A percentile compares a stretch with the other conserved stretches of the same genome.
phyloP scores from a whole-genome alignment of 2,113 vertebrate species.

The Bettongia penicillata region DNA sequence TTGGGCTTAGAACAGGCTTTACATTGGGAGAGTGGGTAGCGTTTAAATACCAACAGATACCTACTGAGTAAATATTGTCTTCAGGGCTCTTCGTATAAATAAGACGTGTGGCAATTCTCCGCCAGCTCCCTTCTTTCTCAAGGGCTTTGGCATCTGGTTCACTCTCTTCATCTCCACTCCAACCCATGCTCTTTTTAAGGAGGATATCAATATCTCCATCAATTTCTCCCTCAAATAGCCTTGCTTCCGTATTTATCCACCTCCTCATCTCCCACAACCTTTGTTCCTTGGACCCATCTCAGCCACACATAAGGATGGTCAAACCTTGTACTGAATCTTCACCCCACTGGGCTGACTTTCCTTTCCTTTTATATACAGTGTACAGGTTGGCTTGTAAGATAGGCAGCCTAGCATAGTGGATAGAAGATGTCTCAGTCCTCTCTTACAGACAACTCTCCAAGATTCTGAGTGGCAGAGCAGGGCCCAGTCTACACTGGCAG shows the following conservation, averaged over 20 bases:
- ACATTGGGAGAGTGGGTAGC: constrained; percentile 8
- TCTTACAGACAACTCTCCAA: not conserved
- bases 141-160: not conserved
- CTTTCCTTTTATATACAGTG: not conserved
- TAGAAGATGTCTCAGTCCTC: not conserved
- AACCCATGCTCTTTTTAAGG: not conserved
- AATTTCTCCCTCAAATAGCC: not conserved
- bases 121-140: not conserved
- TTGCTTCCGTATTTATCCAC: not conserved
- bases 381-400: not conserved
- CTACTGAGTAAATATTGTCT: constrained; percentile 46
- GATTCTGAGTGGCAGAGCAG: not conserved
- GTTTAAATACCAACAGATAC: constrained; percentile 59
- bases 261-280: not conserved
- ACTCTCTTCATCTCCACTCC: not conserved
- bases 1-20: constrained; percentile 43
- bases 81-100: not conserved
- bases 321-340: not conserved
- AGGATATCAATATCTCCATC: not conserved
- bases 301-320: not conserved
- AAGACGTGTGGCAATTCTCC: not conserved
- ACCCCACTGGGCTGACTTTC: not conserved
- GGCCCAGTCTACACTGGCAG: not conserved
- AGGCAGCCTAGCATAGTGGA: not conserved
- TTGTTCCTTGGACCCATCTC: not conserved